Conservation (phyloP, 2,113 vertebrate species). For the Odocoileus hemionus region DNA sequence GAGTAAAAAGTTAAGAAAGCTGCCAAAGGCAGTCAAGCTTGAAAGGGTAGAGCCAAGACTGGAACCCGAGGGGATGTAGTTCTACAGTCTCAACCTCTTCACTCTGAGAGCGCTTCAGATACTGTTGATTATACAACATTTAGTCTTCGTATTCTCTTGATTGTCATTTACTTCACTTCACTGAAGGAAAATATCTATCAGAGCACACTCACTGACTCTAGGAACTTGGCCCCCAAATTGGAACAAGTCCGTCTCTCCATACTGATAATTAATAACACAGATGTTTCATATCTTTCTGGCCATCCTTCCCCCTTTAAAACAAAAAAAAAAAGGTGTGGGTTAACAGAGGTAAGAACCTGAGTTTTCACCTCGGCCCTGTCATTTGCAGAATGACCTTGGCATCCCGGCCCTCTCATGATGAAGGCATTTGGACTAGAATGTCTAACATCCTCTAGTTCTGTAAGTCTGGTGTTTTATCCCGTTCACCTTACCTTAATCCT, state of each 20-base stretch:
- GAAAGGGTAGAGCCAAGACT: neutral
- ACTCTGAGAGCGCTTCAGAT: neutral
- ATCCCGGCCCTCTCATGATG: neutral
- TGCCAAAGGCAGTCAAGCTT: neutral
- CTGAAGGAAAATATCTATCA: neutral
- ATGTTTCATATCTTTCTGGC: neutral
- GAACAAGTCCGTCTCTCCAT: neutral
- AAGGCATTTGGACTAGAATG: neutral
- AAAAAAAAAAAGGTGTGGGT: neutral
- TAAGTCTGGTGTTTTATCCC: neutral
- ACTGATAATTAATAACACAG: neutral
- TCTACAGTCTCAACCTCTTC: neutral
- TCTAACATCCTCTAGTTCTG: neutral
- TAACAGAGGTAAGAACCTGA: neutral
- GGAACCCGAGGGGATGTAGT: neutral
- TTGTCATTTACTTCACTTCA: neutral
- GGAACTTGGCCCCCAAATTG: neutral
- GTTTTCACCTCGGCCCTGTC: neutral
- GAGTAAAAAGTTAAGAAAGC: neutral
- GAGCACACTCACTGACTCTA: neutral
- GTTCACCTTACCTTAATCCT: neutral
- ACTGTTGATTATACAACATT: neutral
- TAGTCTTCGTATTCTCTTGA: neutral
- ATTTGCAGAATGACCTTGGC: neutral
- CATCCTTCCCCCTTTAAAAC: neutral